Conservation (phyloP, 2,797 vertebrate genomes). For the Sebastolobus alascanus region DNA sequence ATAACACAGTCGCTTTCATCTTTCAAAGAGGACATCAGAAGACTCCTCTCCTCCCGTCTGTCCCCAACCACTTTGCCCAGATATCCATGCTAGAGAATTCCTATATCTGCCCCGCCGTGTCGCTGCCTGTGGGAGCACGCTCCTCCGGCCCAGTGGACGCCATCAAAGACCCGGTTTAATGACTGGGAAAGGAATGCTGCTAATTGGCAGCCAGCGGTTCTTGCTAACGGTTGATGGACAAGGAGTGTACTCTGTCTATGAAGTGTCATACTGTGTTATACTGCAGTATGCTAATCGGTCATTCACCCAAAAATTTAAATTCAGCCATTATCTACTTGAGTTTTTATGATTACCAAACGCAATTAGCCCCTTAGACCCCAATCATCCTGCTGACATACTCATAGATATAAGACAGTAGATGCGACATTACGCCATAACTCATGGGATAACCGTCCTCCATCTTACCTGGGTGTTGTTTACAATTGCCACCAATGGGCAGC, state of each 20-base stretch:
- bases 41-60: not conserved
- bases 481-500: not conserved
- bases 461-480: not conserved
- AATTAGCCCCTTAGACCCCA: not conserved
- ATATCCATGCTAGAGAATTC: constrained; percentile 8
- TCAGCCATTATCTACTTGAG: not conserved
- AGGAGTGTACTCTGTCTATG: constrained; percentile 3
- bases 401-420: too few species aligned
- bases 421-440: too few species aligned
- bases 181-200: constrained; percentile 52
- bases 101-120: constrained; percentile 8
- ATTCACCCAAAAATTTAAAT: not conserved
- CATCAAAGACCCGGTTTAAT: constrained; percentile 57
- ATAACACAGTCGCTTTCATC: constrained; percentile 14
- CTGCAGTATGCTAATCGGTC: not conserved
- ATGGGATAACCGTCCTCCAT: too few species aligned
- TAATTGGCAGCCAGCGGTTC: constrained; percentile 61
- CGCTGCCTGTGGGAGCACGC: constrained; percentile 24
- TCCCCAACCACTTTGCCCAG: not conserved
- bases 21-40: constrained; percentile 13
- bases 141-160: constrained; percentile 33
- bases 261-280: not conserved
- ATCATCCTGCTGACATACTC: not conserved
- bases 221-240: constrained; percentile 34
- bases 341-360: not conserved